phyloP scores from a whole-genome alignment of 2,113 vertebrate genomes.

The Centropristis striata region DNA sequence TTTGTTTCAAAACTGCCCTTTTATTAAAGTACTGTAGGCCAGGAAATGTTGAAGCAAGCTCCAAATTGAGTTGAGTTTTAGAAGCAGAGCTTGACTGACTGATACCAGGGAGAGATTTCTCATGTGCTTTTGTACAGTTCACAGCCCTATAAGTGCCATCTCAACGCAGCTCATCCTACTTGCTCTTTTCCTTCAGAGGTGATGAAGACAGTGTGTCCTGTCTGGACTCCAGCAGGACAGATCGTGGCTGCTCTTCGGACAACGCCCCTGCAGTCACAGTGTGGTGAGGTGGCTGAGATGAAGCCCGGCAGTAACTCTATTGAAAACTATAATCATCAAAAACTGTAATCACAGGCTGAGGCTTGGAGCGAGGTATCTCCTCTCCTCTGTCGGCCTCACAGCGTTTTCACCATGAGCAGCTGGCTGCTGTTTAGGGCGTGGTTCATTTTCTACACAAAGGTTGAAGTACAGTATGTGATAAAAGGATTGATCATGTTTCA shows the following conservation, averaged over 20 bases:
- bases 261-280: conserved; percentile 24
- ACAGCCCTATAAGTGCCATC: background rate
- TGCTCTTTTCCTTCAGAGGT: conserved; percentile 3
- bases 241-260: conserved; percentile 3
- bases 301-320: conserved; percentile 23
- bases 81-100: conserved; percentile 1
- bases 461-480: background rate
- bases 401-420: background rate
- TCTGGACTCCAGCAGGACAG: background rate
- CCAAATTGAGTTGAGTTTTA: conserved; percentile 11
- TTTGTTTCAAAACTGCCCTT: conserved; percentile 54
- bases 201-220: conserved; percentile 14
- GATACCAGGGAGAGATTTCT: background rate
- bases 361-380: conserved; percentile 28
- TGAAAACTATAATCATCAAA: conserved; percentile 62
- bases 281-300: conserved; percentile 36
- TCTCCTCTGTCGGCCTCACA: conserved; percentile 19
- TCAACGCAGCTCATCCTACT: background rate
- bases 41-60: conserved; percentile 20
- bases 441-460: conserved; percentile 4
- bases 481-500: background rate
- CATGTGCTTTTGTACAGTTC: no score
- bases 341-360: conserved; percentile 58
- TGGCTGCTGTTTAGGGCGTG: background rate
- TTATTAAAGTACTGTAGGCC: conserved; percentile 56